Evolutionary conservation across 2,888 invertebrate species (phyloP).

Genomic region (Apamea crenata): DNA sequence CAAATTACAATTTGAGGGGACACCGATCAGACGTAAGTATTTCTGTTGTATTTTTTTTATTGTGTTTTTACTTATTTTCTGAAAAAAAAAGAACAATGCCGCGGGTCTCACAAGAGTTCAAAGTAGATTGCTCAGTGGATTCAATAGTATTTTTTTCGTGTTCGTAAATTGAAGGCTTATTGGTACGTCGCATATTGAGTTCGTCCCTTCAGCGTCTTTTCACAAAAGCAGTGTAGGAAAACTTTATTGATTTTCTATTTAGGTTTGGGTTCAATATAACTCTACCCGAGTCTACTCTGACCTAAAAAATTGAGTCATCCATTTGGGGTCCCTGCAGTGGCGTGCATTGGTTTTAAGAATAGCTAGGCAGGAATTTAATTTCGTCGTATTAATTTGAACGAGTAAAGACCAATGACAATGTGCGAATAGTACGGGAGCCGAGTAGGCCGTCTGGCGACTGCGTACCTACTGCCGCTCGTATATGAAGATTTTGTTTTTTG

Average conservation of each 20-base stretch:
- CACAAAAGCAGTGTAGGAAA: slow-evolving; percentile 11
- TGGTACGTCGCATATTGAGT: slow-evolving; percentile 22
- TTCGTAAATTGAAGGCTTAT: slow-evolving; percentile 10
- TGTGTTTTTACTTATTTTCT: neutral
- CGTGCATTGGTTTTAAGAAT: too few species aligned
- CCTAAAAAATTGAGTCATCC: slow-evolving; percentile 39
- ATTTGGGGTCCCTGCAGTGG: slow-evolving; percentile 19
- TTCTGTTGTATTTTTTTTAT: neutral
- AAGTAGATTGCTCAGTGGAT: slow-evolving; percentile 22
- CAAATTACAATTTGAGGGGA: slow-evolving; percentile 99
- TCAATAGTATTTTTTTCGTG: slow-evolving; percentile 14
- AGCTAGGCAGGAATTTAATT: too few species aligned
- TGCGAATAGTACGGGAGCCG: too few species aligned
- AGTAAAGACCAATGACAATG: too few species aligned
- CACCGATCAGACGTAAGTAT: slow-evolving; percentile 97
- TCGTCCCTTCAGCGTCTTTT: slow-evolving; percentile 23
- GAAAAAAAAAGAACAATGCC: neutral
- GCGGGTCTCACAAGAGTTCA: neutral
- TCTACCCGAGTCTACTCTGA: slow-evolving; percentile 29
- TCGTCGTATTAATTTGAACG: too few species aligned
- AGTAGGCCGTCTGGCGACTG: too few species aligned
- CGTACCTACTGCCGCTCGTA: too few species aligned
- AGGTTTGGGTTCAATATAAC: slow-evolving; percentile 45
- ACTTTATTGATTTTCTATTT: slow-evolving; percentile 53
- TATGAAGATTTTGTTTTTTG: too few species aligned